phyloP scores from a whole-genome alignment of 2,888 invertebrate genomes.

The Unio delphinus region DNA sequence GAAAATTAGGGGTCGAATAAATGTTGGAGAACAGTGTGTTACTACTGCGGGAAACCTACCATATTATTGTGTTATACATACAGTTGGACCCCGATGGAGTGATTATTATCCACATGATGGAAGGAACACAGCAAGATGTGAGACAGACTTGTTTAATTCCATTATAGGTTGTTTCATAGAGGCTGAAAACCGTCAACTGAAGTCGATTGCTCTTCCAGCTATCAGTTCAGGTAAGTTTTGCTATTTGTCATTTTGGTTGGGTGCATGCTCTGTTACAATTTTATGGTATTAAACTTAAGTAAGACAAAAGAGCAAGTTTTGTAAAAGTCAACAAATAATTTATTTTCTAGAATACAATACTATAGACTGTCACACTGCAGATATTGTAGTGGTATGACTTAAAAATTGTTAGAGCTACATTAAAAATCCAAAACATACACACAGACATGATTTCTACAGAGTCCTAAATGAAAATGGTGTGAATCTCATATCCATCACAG shows the following conservation, averaged over 20 bases:
- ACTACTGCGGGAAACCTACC: conserved; percentile 19
- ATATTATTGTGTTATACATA: conserved; percentile 25
- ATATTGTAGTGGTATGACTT: too few relatives aligned
- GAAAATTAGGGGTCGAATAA: conserved; percentile 6
- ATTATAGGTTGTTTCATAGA: conserved; percentile 17
- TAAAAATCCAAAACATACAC: too few relatives aligned
- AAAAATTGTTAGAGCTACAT: too few relatives aligned
- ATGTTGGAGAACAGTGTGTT: conserved; percentile 5
- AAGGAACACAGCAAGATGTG: conserved; percentile 5
- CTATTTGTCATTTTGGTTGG: neutral
- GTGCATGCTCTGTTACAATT: neutral
- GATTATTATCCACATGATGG: conserved; percentile 10
- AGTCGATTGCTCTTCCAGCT: conserved; percentile 25
- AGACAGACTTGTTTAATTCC: conserved; percentile 13
- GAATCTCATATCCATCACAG: too few relatives aligned
- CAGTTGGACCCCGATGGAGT: conserved; percentile 24
- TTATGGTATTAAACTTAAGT: too few relatives aligned
- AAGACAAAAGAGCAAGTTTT: too few relatives aligned
- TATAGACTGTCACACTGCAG: too few relatives aligned
- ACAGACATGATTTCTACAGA: too few relatives aligned
- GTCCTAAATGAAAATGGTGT: too few relatives aligned
- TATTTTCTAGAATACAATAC: too few relatives aligned
- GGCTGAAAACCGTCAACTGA: conserved; percentile 10
- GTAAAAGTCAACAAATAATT: too few relatives aligned
- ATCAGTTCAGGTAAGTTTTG: conserved; percentile 29